These are phyloP conservation scores for Machimus rusticus DNA, from an alignment of 2,888 invertebrate genomes.

Conservation along the genomic window DNA sequence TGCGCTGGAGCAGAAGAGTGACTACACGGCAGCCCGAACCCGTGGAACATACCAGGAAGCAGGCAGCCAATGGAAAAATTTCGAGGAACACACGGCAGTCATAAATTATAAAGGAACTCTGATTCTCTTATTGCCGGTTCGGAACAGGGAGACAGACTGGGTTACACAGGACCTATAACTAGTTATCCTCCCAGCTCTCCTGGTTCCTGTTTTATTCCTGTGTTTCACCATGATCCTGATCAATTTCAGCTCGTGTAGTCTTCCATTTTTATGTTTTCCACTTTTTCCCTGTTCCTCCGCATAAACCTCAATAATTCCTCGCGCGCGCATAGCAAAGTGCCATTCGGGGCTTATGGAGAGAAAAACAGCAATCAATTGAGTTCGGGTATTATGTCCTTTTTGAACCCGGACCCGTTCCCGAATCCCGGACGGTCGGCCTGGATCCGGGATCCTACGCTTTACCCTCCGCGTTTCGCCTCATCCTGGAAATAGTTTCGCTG, in stretches of 20 bases:
- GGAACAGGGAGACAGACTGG: constrained; percentile 31
- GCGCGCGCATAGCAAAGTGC: constrained; percentile 44
- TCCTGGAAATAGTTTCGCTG: constrained; percentile 46
- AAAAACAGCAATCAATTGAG: constrained; percentile 48
- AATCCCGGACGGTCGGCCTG: neutral
- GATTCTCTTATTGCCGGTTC: constrained; percentile 38
- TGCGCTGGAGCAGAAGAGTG: neutral
- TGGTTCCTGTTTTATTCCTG: constrained; percentile 45
- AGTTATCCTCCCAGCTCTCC: neutral
- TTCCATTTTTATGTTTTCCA: constrained; percentile 38
- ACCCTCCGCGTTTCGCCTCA: constrained; percentile 44
- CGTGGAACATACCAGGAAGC: constrained; percentile 45
- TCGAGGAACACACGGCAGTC: constrained; percentile 50
- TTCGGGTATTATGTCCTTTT: constrained; percentile 36
- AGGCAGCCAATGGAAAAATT: constrained; percentile 47
- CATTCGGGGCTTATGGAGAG: constrained; percentile 43
- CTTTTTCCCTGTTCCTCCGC: constrained; percentile 38
- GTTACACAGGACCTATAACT: constrained; percentile 24
- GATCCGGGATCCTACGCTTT: constrained; percentile 3
- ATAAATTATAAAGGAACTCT: constrained; percentile 51
- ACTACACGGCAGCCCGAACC: neutral
- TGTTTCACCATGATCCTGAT: constrained; percentile 47
- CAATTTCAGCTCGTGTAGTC: constrained; percentile 40
- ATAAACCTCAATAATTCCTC: constrained; percentile 41
- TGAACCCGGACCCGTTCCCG: constrained; percentile 9